Evolutionary conservation across 2,113 vertebrate species (phyloP), one percentile per base, ranked within the genome.

Genomic region (Tupaia chinensis): DNA sequence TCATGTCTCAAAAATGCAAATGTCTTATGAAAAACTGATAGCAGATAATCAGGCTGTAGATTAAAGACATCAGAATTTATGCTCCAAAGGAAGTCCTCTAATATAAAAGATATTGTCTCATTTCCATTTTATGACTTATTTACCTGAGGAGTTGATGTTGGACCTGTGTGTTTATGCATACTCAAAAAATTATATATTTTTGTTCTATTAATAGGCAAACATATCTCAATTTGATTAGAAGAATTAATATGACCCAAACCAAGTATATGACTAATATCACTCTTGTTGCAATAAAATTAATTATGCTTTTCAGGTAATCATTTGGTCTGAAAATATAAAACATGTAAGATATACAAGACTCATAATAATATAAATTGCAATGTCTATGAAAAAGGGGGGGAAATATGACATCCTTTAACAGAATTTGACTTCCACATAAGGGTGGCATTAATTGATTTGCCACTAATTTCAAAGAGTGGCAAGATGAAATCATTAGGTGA

Each of bases 261-360:
- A 5, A 87, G 14, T 53, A 73, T 5, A 25, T 70, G 10, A 5
- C 1, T 89, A 13, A 27, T 54, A 56, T 77, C 29, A 63, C 1
- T 78, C 61, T 16, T 72, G 15, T n/a, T 96, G 17, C 11, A 58
- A 90, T 72, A 94, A 95, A 82, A 68, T 95, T 93, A 92, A 95
- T 76, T 77, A 72, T 63, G 8, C 29, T 72, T 88, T 93, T 53
- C 91, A 53, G 44, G 66, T 63, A 91, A 69, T 79, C 22, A 77
- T 54, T 79, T 86, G 5, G 13, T 29, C 5, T 54, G 9, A 3
- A 34, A 65, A 89, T 87, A 7, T 66, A 73, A 76, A 87, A 54
- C 17, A 73, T 29, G 9, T 81, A 70, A 80, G 58, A 73, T 44
- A 83, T 66, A 70, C 12, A 83, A 6, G 76, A 19, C 4, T 82